These are phyloP conservation scores for Remorina albescens DNA, from an alignment of 2,797 vertebrate species.

Conservation along the genomic window DNA sequence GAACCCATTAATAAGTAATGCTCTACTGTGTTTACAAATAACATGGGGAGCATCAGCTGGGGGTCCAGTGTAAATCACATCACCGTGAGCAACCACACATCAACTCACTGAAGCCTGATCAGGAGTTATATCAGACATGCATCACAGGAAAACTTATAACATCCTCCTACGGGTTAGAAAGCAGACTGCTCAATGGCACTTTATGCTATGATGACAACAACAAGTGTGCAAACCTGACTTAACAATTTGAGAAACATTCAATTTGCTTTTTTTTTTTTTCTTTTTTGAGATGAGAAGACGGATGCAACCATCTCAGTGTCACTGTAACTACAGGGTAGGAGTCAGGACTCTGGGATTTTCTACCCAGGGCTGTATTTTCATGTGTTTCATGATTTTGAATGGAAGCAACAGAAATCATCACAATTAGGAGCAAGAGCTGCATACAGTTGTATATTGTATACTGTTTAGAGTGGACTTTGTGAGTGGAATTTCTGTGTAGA, in stretches of 20 bases:
- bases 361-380: too few relatives aligned
- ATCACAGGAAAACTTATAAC: constrained; percentile 17
- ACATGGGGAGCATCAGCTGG: constrained; percentile 74
- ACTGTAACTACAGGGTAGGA: too few relatives aligned
- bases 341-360: neutral
- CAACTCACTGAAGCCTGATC: constrained; percentile 23
- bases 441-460: too few relatives aligned
- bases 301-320: neutral
- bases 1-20: constrained; percentile 89
- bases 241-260: neutral
- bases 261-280: neutral
- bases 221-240: neutral
- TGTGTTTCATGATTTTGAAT: too few relatives aligned
- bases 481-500: too few relatives aligned
- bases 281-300: neutral
- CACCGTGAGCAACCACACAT: constrained; percentile 67
- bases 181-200: neutral
- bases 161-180: constrained; percentile 8
- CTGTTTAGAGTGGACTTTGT: too few relatives aligned
- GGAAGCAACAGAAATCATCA: too few relatives aligned
- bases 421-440: too few relatives aligned
- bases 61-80: constrained; percentile 80
- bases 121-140: constrained; percentile 24
- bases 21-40: constrained; percentile 87
- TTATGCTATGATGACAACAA: constrained; percentile 2